Base-by-base conservation (phyloP, 2,888 invertebrate species). In the Tetragonisca angustula region DNA sequence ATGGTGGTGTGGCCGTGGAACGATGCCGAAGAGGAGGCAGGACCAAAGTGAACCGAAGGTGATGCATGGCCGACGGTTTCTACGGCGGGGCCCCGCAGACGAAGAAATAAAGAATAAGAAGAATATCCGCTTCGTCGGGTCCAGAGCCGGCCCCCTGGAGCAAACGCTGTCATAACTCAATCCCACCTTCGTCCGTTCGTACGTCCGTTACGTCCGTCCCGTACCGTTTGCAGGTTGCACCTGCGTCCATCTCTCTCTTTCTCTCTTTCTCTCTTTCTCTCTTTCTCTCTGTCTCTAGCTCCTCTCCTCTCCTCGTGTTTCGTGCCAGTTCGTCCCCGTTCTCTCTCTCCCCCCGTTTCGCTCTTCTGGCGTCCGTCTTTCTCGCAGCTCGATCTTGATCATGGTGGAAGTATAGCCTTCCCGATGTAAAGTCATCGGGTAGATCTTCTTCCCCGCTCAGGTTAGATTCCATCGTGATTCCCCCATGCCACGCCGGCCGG, bases 111-210 rank as follows among this genome's bases (percentile, higher is more conserved):
- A 93, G 93, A 94, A 93, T 93, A 93, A 93, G 92, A 93, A 93
- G 92, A 92, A 93, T 94, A 93, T 93, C 93, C 92, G 93, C 92
- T 92, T 91, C 89, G 92, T 90, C 88, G 88, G 83, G 90, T 91
- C 91, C 89, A 90, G 90, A 89, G 91, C 92, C 93, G 94, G 94
- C 94, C 94, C 93, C 94, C 94, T 91, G 93, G 94, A 93, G 94
- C 94, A 94, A 93, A 92, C 94, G 93, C 93, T 94, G 94, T 94
- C 94, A 94, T 94, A 94, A 94, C 94, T 94, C 94, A 94, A 94
- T 94, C 94, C 94, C 94, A 94, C 94, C 94, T 94, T 92, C 93
- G 91, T 93, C 91, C 91, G 89, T 90, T 91, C 89, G 91, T 91
- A 85, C 87, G 90, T 85, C 83, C 85, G 83, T 88, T 43, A 76